These are phyloP conservation scores for Chloebia gouldiae DNA, from an alignment of 2,113 vertebrate species.

Conservation along the genomic window DNA sequence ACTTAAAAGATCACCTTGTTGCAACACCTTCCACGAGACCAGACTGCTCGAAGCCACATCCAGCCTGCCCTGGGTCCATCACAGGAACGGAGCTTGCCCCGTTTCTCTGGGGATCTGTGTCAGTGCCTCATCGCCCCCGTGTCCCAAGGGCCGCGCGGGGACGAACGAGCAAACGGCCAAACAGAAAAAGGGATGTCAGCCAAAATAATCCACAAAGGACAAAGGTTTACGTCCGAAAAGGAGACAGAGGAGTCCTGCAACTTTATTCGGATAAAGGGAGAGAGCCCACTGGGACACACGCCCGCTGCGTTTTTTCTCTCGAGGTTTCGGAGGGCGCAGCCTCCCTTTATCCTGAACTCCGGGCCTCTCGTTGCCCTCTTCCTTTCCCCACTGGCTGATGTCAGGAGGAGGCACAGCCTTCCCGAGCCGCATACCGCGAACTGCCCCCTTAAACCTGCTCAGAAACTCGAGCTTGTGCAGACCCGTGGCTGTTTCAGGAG, in stretches of 20 bases:
- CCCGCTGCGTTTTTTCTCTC: rapidly evolving
- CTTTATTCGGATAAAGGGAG: not conserved
- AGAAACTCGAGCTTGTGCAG: not conserved
- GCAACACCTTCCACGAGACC: not conserved
- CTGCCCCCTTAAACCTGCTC: no score
- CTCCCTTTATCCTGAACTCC: not conserved
- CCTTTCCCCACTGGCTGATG: not conserved
- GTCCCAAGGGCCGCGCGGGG: no score
- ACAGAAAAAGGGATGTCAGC: not conserved
- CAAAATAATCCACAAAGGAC: not conserved
- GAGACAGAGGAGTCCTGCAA: not conserved
- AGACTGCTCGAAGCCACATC: not conserved
- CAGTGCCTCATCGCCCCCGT: rapidly evolving
- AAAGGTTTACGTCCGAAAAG: not conserved
- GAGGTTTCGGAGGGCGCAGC: no score
- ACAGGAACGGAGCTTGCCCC: not conserved
- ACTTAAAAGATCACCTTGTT: not conserved
- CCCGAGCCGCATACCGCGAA: not conserved
- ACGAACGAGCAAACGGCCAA: no score
- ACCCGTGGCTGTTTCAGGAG: not conserved
- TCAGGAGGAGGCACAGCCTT: not conserved
- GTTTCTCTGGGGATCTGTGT: not conserved
- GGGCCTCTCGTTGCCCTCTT: not conserved
- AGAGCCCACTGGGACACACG: rapidly evolving
- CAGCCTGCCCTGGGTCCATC: not conserved